These are phyloP conservation scores for Spizaetus ornatus DNA, from an alignment of 2,113 vertebrate species.

Conservation along the genomic window DNA sequence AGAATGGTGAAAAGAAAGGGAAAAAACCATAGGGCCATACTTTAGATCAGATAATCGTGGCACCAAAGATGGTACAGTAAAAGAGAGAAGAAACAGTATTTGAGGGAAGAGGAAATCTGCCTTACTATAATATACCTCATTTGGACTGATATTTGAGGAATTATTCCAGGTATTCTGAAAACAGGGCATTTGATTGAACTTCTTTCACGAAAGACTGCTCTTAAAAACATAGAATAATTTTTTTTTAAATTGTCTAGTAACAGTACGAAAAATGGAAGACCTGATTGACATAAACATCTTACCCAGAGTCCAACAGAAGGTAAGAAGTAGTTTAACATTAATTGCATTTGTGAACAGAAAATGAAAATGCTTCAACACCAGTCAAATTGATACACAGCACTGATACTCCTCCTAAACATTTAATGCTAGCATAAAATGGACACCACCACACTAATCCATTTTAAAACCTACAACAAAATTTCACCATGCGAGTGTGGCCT, in stretches of 20 bases:
- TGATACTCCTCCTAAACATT: not conserved
- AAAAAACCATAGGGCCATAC: not conserved
- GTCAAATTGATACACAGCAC: not conserved
- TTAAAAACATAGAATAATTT: not conserved
- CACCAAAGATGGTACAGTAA: not conserved
- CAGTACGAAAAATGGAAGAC: not conserved
- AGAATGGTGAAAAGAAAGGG: not conserved
- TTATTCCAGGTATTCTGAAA: not conserved
- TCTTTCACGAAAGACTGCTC: not conserved
- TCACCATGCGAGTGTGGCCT: not conserved
- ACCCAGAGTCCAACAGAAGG: not conserved
- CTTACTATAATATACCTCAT: not conserved
- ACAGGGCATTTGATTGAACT: not conserved
- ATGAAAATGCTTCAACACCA: not conserved
- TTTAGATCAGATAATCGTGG: not conserved
- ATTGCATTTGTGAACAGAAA: not conserved
- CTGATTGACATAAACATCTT: not conserved
- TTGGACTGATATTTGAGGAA: not conserved
- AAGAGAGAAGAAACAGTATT: not conserved
- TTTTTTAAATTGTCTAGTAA: no score
- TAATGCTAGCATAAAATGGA: not conserved
- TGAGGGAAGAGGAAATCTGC: not conserved
- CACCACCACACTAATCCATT: not conserved
- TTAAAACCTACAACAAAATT: not conserved
- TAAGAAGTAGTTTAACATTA: not conserved